Conservation (phyloP, 2,797 vertebrate species). For the Hypotaenidia philippensis region DNA sequence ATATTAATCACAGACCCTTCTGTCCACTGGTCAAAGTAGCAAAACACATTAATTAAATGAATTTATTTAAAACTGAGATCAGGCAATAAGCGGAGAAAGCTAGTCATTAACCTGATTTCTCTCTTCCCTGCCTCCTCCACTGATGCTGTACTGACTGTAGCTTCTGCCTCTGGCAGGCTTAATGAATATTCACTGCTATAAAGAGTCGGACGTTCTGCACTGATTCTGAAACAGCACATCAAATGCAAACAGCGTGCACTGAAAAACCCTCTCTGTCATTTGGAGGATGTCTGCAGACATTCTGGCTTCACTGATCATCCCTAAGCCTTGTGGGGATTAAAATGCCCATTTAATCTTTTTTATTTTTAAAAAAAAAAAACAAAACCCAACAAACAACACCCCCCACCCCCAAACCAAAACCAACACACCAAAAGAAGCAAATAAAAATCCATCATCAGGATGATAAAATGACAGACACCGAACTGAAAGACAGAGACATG, state of each 20-base stretch:
- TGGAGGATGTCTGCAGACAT: background rate
- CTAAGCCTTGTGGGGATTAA: conserved; percentile 68
- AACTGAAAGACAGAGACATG: background rate
- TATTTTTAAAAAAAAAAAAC: background rate
- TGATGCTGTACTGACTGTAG: conserved; percentile 41
- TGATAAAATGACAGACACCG: background rate
- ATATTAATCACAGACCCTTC: conserved; percentile 26
- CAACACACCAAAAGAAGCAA: background rate
- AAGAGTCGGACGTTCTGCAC: conserved; percentile 35
- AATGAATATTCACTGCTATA: conserved; percentile 57
- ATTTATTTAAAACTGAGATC: conserved; percentile 59
- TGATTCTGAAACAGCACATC: conserved; percentile 33
- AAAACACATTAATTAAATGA: conserved; percentile 74
- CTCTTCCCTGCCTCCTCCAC: conserved; percentile 1
- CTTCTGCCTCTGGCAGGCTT: conserved; percentile 48
- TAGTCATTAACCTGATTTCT: conserved; percentile 74
- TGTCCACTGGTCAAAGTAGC: conserved; percentile 33
- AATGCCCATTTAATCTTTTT: conserved; percentile 32
- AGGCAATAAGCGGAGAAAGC: conserved; percentile 51
- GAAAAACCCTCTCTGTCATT: conserved; percentile 28
- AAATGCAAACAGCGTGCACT: background rate
- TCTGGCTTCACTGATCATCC: conserved; percentile 42
- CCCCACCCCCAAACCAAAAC: background rate
- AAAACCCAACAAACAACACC: background rate
- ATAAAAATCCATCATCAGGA: background rate